A percentile compares a stretch with the other conserved stretches of the same genome.
phyloP scores from a whole-genome alignment of 1,140 invertebrate species.

The Solenopsis fugax region DNA sequence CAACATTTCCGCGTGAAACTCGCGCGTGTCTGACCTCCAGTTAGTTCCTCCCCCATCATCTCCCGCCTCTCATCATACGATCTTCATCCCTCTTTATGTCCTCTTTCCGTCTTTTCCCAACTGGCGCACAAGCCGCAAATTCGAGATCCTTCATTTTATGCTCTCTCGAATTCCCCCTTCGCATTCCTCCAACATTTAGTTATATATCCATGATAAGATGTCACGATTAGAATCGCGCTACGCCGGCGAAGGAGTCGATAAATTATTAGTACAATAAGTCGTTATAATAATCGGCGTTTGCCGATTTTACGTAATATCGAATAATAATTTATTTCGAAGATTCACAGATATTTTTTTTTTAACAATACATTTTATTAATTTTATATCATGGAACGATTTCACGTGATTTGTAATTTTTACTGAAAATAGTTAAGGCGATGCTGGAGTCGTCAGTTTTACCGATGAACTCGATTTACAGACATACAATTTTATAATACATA shows the following conservation, averaged over 20 bases:
- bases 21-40: slow-evolving; percentile 81
- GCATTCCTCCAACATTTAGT: slow-evolving; percentile 31
- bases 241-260: not conserved
- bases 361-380: not conserved
- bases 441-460: no score
- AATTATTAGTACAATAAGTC: slow-evolving; percentile 15
- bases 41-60: slow-evolving; percentile 45
- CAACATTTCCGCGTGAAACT: slow-evolving; percentile 75
- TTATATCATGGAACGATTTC: not conserved
- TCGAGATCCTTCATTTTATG: slow-evolving; percentile 69
- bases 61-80: not conserved
- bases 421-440: not conserved
- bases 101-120: slow-evolving; percentile 45
- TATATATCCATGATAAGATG: slow-evolving; percentile 62
- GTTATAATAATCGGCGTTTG: not conserved
- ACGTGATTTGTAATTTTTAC: not conserved
- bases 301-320: not conserved
- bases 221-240: slow-evolving; percentile 51
- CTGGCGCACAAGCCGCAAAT: not conserved
- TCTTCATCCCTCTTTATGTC: slow-evolving; percentile 13
- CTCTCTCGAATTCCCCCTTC: slow-evolving; percentile 21
- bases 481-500: no score
- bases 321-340: slow-evolving; percentile 10
- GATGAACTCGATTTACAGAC: no score
- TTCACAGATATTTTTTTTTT: not conserved